Evolutionary conservation across 1,140 invertebrate species (phyloP).

Genomic region (Micrasema minimum): DNA sequence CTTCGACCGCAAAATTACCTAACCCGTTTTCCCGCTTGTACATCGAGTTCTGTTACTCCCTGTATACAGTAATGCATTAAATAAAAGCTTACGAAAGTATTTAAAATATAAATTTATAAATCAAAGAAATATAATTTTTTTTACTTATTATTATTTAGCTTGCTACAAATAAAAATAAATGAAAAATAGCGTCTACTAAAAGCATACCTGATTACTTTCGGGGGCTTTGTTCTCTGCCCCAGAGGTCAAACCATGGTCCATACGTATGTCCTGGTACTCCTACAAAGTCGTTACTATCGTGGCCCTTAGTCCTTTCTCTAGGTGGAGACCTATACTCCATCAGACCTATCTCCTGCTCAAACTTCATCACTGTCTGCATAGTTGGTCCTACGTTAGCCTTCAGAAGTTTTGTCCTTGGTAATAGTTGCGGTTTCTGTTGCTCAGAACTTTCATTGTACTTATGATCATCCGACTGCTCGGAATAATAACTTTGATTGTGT

Average conservation of each 20-base stretch:
- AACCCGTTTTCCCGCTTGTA: too few relatives aligned
- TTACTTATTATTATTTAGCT: too few relatives aligned
- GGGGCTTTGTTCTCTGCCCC: constrained; percentile 65
- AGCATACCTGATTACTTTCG: constrained; percentile 18
- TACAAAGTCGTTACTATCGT: constrained; percentile 66
- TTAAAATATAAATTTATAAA: too few relatives aligned
- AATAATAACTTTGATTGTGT: constrained; percentile 58
- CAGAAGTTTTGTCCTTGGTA: constrained; percentile 77
- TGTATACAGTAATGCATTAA: too few relatives aligned
- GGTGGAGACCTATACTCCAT: constrained; percentile 64
- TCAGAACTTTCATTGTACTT: constrained; percentile 68
- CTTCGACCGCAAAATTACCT: too few relatives aligned
- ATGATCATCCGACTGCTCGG: constrained; percentile 70
- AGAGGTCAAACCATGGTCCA: constrained; percentile 89
- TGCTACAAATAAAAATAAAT: not conserved
- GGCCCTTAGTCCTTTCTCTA: constrained; percentile 61
- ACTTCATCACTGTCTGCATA: constrained; percentile 55
- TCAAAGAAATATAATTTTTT: too few relatives aligned
- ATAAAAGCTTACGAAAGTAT: too few relatives aligned
- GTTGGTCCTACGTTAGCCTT: constrained; percentile 64
- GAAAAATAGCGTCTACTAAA: not conserved
- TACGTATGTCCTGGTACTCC: constrained; percentile 74
- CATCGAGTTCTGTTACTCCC: too few relatives aligned
- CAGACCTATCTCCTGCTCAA: constrained; percentile 58
- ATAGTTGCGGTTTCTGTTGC: constrained; percentile 70